A percentile compares a stretch with the other conserved stretches of the same genome.
phyloP scores from a whole-genome alignment of 2,797 vertebrate species.

The Tangara arthus region DNA sequence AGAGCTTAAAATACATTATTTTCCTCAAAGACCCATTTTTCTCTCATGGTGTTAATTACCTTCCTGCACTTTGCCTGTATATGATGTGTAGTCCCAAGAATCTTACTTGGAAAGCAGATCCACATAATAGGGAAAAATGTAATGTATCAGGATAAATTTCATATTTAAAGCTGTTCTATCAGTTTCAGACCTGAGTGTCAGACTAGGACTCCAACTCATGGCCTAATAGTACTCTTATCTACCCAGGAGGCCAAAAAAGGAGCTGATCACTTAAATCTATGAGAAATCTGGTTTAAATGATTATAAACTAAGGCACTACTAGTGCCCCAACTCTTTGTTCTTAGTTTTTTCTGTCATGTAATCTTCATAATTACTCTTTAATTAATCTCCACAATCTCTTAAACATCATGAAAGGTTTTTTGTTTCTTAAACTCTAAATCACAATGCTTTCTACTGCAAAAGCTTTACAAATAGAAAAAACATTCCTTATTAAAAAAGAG shows the following conservation, averaged over 20 bases:
- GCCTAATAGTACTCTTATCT: neutral
- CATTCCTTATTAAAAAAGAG: neutral
- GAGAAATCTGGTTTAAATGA: neutral
- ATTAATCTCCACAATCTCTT: neutral
- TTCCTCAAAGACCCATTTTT: neutral
- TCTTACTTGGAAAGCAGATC: neutral
- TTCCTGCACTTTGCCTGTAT: neutral
- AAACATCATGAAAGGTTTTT: neutral
- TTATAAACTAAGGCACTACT: neutral
- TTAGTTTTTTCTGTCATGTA: neutral
- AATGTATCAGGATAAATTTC: neutral
- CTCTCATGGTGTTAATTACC: neutral
- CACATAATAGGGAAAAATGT: rapidly evolving
- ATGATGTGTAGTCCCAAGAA: neutral
- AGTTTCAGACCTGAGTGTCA: neutral
- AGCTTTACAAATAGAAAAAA: neutral
- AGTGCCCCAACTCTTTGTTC: neutral
- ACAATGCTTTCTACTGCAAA: neutral
- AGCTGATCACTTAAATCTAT: neutral
- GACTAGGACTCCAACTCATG: neutral
- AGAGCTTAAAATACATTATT: neutral
- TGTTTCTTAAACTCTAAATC: neutral
- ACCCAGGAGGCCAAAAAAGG: neutral
- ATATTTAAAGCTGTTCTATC: neutral
- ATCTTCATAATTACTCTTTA: neutral